phyloP scores from a whole-genome alignment of 2,113 vertebrate species.

The Aythya baeri region DNA sequence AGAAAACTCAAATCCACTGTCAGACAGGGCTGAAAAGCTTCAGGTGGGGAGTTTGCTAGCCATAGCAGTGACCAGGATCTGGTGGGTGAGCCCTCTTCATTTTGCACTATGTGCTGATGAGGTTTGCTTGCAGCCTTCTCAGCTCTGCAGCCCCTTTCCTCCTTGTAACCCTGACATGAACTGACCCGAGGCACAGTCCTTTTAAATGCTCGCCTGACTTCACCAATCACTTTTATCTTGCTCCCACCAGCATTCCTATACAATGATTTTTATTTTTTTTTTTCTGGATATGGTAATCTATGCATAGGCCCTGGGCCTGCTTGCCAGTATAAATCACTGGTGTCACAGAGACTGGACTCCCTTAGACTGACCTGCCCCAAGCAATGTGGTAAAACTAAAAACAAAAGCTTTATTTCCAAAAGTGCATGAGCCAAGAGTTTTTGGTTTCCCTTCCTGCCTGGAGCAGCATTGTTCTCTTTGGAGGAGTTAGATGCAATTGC shows the following conservation, averaged over 20 bases:
- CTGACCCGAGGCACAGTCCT: not conserved
- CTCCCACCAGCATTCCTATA: not conserved
- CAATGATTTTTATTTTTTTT: too few relatives aligned
- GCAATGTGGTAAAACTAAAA: conserved; percentile 6
- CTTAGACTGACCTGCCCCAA: not conserved
- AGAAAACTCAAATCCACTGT: not conserved
- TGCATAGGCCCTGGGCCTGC: not conserved
- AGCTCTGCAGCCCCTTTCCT: conserved; percentile 8
- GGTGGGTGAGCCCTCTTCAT: not conserved
- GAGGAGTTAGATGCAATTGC: conserved; percentile 49
- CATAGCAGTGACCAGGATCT: not conserved
- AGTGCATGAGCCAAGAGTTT: conserved; percentile 20
- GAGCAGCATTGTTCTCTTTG: conserved; percentile 57
- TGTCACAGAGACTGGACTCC: not conserved
- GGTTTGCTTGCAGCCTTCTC: conserved; percentile 35
- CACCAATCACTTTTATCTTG: not conserved
- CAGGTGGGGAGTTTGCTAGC: not conserved
- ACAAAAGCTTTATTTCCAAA: conserved; percentile 40
- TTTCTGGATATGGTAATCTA: not conserved
- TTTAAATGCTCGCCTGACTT: not conserved
- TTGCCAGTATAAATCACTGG: not conserved
- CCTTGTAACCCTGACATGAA: not conserved
- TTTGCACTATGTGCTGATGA: conserved; percentile 9
- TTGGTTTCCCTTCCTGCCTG: conserved; percentile 50
- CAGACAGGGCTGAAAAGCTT: not conserved